Percentiles rank a stretch among this genome's conserved stretches.
Conservation (phyloP, 2,797 vertebrate genomes). For the Rhyacichthys aspro region DNA sequence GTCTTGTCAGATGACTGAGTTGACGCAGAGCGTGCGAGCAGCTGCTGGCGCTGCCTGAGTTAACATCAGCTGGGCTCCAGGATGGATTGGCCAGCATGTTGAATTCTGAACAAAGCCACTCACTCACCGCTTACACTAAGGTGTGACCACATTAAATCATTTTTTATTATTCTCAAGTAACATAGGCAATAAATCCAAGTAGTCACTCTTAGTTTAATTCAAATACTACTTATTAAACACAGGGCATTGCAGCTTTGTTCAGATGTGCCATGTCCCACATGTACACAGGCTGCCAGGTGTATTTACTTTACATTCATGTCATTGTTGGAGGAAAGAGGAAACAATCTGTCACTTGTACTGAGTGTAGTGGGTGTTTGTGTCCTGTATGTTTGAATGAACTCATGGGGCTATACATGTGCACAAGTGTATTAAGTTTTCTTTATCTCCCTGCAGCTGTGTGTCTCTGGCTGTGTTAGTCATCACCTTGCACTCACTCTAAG, state of each 20-base stretch:
- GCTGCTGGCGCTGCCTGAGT: constrained; percentile 74
- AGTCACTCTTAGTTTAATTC: constrained; percentile 16
- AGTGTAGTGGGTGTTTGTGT: constrained; percentile 20
- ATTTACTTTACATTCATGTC: constrained; percentile 44
- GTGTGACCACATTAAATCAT: constrained; percentile 58
- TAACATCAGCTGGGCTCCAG: constrained; percentile 78
- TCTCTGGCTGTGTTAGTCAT: constrained; percentile 9
- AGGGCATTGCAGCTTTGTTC: constrained; percentile 3
- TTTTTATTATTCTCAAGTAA: constrained; percentile 46
- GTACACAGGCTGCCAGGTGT: constrained; percentile 49
- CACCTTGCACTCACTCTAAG: constrained; percentile 9
- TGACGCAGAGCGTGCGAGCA: constrained; percentile 60
- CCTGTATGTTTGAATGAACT: not conserved
- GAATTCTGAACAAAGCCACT: constrained; percentile 60
- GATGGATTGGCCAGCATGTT: constrained; percentile 46
- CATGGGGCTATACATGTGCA: constrained; percentile 25
- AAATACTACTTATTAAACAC: constrained; percentile 11
- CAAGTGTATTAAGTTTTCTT: constrained; percentile 17
- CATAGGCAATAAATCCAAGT: constrained; percentile 27
- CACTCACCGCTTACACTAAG: constrained; percentile 52
- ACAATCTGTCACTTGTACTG: constrained; percentile 16
- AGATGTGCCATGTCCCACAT: constrained; percentile 11
- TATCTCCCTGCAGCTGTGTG: not conserved
- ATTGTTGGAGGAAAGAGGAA: constrained; percentile 29
- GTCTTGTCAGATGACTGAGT: constrained; percentile 59